Percentiles rank a stretch among this genome's conserved stretches.
phyloP scores from a whole-genome alignment of 2,797 vertebrate species.

The Myotis findleyi region DNA sequence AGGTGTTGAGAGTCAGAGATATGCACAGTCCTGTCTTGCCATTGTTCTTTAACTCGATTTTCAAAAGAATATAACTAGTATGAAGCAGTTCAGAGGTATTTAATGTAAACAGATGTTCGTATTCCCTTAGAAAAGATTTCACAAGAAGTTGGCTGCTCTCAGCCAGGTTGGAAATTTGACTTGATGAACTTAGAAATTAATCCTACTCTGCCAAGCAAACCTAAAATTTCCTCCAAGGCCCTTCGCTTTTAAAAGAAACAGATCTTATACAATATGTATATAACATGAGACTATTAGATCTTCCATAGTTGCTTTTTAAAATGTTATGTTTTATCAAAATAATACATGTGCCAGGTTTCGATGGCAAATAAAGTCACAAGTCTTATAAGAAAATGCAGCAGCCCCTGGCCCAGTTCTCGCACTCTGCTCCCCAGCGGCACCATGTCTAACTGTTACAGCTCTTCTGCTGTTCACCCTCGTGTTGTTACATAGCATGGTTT shows the following conservation, averaged over 20 bases:
- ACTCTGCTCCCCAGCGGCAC: not conserved
- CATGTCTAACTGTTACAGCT: not conserved
- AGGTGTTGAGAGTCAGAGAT: not conserved
- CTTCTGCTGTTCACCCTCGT: not conserved
- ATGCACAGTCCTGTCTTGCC: not conserved
- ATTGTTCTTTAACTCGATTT: not conserved
- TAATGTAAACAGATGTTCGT: not conserved
- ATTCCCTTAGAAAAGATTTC: not conserved
- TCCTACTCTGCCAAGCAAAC: not conserved
- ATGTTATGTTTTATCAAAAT: not conserved
- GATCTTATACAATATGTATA: not conserved
- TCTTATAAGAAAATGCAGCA: not conserved
- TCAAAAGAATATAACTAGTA: not conserved
- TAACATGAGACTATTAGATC: not conserved
- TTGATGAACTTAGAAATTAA: not conserved
- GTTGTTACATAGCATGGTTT: not conserved
- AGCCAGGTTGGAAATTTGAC: not conserved
- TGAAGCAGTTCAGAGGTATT: not conserved
- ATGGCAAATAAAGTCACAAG: not conserved
- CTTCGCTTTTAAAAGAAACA: conserved; percentile 15
- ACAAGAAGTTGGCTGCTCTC: not conserved
- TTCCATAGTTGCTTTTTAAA: not conserved
- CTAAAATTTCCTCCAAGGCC: not conserved
- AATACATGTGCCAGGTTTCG: not conserved
- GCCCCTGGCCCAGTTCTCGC: not conserved